Conservation (phyloP, 2,113 vertebrate species). For the Channa maculata region DNA sequence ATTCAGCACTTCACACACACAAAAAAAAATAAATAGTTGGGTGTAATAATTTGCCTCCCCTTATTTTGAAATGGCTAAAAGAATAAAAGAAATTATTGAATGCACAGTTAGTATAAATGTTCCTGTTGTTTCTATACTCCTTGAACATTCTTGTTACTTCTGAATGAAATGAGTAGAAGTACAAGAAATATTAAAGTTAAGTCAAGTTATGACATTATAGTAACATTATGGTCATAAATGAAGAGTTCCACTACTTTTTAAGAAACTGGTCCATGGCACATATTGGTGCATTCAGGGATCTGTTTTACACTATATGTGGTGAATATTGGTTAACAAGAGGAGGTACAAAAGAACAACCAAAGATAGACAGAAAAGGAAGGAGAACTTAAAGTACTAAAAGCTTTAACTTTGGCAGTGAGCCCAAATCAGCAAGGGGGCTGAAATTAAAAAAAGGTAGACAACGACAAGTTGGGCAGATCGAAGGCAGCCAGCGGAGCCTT, state of each 20-base stretch:
- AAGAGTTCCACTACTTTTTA: not conserved
- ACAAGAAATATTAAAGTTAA: too few relatives aligned
- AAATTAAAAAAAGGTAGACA: constrained; percentile 68
- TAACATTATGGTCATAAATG: not conserved
- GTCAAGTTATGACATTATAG: too few relatives aligned
- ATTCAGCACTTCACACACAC: too few relatives aligned
- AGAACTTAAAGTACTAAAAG: constrained; percentile 44
- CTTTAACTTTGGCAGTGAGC: constrained; percentile 51
- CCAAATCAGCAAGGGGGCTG: constrained; percentile 61
- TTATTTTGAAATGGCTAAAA: too few relatives aligned
- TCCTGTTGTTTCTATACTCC: too few relatives aligned
- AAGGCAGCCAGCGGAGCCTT: constrained; percentile 77
- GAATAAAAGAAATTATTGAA: too few relatives aligned
- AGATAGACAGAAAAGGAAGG: constrained; percentile 25
- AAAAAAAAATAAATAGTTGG: too few relatives aligned
- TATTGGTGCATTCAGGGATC: not conserved
- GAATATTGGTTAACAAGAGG: constrained; percentile 16
- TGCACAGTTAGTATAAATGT: too few relatives aligned
- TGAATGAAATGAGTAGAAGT: too few relatives aligned
- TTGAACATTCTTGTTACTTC: too few relatives aligned
- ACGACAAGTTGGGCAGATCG: constrained; percentile 68
- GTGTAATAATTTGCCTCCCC: too few relatives aligned
- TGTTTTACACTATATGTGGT: constrained; percentile 6
- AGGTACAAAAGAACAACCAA: constrained; percentile 36
- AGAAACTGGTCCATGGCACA: not conserved